A percentile compares a stretch with the other conserved stretches of the same genome.
These are phyloP conservation scores for Melanchra persicariae DNA, from an alignment of 2,888 invertebrate species.

Conservation along the genomic window DNA sequence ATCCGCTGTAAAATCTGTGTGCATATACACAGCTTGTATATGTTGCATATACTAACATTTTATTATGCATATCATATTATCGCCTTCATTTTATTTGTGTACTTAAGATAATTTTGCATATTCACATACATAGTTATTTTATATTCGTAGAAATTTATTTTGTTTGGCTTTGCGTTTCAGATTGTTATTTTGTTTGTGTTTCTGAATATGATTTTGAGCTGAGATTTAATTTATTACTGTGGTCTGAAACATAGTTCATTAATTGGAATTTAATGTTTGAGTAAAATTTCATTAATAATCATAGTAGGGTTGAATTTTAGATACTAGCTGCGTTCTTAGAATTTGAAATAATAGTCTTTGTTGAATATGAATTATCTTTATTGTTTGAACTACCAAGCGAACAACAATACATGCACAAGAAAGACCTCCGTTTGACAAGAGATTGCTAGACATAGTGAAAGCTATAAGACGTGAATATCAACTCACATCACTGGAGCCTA, in stretches of 20 bases:
- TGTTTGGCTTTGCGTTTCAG: constrained; percentile 17
- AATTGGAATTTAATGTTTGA: neutral
- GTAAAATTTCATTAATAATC: constrained; percentile 1
- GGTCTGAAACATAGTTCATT: constrained; percentile 1
- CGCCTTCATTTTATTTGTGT: constrained; percentile 57
- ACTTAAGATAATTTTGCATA: constrained; percentile 50
- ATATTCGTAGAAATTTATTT: constrained; percentile 30
- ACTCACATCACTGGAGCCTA: no score
- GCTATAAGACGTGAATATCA: neutral
- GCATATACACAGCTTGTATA: constrained; percentile 39
- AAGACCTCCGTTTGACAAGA: no score
- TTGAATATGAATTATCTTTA: no score
- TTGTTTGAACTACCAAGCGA: no score
- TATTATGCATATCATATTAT: constrained; percentile 59
- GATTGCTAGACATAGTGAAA: neutral
- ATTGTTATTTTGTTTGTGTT: constrained; percentile 47
- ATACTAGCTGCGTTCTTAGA: no score
- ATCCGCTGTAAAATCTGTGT: constrained; percentile 65
- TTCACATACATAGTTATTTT: constrained; percentile 35
- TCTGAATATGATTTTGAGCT: constrained; percentile 16
- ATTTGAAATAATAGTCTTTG: no score
- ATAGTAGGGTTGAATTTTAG: neutral
- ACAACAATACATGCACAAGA: no score
- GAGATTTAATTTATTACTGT: constrained; percentile 13
- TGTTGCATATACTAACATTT: constrained; percentile 42